Evolutionary conservation across 2,113 vertebrate genomes (phyloP).

Genomic region (Cottus gobio): DNA sequence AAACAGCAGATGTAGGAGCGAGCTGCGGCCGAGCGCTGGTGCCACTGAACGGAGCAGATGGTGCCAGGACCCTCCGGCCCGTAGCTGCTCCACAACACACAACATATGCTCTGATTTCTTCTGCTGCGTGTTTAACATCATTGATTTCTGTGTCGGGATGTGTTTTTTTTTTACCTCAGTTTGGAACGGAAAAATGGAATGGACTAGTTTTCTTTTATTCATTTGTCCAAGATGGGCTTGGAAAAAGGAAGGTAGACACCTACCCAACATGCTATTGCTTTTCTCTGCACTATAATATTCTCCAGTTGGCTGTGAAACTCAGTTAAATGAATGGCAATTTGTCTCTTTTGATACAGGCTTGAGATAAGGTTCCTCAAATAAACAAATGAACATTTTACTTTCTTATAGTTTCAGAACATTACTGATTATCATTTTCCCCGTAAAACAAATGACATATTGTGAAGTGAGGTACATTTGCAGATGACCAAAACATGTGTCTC

Average conservation of each 20-base stretch:
- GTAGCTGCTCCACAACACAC: constrained; percentile 50
- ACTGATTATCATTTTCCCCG: not conserved
- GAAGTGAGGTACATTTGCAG: not conserved
- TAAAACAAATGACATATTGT: not conserved
- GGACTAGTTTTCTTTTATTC: not conserved
- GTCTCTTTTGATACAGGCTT: not conserved
- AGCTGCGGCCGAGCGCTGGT: constrained; percentile 33
- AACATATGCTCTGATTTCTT: not conserved
- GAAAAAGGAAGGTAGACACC: not conserved
- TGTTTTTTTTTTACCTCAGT: not conserved
- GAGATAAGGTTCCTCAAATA: not conserved
- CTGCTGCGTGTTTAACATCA: not conserved
- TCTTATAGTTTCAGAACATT: not conserved
- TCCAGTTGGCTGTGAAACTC: not conserved
- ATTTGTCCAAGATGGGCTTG: no score
- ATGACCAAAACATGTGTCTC: not conserved
- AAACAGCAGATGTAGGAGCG: constrained; percentile 66
- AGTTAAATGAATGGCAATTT: not conserved
- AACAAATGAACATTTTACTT: not conserved
- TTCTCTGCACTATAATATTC: not conserved
- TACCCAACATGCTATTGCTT: not conserved
- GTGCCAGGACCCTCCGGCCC: constrained; percentile 62
- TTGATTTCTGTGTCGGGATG: not conserved
- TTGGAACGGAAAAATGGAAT: not conserved
- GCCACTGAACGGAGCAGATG: constrained; percentile 67